Evolutionary conservation across 23 tunicate species (phyloP), one percentile per base, ranked within the genome.

Genomic region (Oikopleura albicans): DNA sequence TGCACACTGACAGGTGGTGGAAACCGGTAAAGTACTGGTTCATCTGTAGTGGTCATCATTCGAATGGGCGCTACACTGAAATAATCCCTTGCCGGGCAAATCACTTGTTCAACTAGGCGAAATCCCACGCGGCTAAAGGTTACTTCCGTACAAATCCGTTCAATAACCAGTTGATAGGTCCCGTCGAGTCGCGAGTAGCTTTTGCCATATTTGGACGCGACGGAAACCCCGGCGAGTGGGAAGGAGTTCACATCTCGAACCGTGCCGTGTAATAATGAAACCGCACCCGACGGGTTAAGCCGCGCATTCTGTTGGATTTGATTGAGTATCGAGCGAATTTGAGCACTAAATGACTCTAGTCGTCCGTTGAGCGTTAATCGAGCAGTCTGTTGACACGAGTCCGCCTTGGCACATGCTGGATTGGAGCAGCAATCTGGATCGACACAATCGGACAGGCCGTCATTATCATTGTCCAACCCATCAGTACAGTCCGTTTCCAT

Each of bases 401-500:
- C 27, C 2, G 79, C 28, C 28, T 2, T 12, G 31, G 35, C 2
- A 29, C 79, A 71, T 31, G 79, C 79, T 31, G 79, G 79, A 71
- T 71, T 31, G 34, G 79, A 71, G 37, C 79, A 71, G 31, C 79
- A 71, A 29, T 71, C 79, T 16, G 79, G 79, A 71, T 71, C 79
- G 34, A 2, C 37, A 29, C 79, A 71, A 71, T 71, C 79, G 33
- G 31, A 16, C 2, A 71, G 37, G 37, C 79, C 27, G 31, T 71
- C 79, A 37, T 71, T 71, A 29, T 71, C 79, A 29, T 71, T 71
- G 31, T 71, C 79, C 33, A 71, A 31, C 4, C 36, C 79, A 29
- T 71, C 79, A 4, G 35, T 16, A 37, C 79, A 71, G 35, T 27
- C 2, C 35, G 2, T 16, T 29, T 71, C 79, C 4, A 16, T 29